A percentile compares a stretch with the other conserved stretches of the same genome.
phyloP scores from a whole-genome alignment of 2,113 vertebrate genomes.

The Archocentrus centrarchus region DNA sequence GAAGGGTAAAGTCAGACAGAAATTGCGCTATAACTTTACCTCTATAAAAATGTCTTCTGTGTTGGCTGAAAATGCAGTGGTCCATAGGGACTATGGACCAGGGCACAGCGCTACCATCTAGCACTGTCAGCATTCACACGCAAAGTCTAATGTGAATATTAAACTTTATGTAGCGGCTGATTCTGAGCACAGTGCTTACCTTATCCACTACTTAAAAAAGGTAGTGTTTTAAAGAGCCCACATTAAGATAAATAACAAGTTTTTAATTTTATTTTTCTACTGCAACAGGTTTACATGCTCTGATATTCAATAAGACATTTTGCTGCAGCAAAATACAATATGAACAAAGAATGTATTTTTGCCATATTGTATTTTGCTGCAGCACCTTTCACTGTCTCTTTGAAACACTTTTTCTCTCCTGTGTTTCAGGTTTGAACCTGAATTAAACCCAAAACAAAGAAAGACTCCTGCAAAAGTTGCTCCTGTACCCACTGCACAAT shows the following conservation, averaged over 20 bases:
- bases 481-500: too few species aligned
- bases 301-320: background rate
- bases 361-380: background rate
- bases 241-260: background rate
- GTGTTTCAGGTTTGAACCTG: background rate
- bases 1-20: conserved; percentile 38
- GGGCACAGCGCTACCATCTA: background rate
- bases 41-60: conserved; percentile 60
- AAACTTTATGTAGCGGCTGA: conserved; percentile 40
- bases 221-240: background rate
- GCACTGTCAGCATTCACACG: conserved; percentile 48
- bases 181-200: conserved; percentile 7
- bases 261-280: background rate
- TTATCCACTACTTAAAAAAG: background rate
- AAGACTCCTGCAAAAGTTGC: too few species aligned
- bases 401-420: background rate
- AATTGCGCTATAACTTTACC: conserved; percentile 37
- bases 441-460: too few species aligned
- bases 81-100: conserved; percentile 13
- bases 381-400: too few species aligned
- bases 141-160: conserved; percentile 22
- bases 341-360: background rate
- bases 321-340: too few species aligned
- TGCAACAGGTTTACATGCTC: background rate
- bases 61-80: conserved; percentile 42